A percentile compares a stretch with the other conserved stretches of the same genome.
Conservation (phyloP, 2,797 vertebrate genomes). For the Myoxocephalus aenaeus region DNA sequence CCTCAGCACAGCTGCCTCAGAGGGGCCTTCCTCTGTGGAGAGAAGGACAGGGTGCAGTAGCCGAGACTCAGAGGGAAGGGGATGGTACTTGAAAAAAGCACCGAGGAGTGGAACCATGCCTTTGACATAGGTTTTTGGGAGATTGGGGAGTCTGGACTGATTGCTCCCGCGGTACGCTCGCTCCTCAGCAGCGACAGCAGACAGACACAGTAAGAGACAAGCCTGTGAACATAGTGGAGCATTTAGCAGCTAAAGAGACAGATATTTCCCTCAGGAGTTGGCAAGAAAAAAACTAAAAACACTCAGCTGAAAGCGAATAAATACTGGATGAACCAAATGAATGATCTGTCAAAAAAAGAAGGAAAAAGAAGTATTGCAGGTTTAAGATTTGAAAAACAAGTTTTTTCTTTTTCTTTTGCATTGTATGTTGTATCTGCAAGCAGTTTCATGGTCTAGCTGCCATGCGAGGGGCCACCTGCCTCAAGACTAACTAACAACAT, state of each 20-base stretch:
- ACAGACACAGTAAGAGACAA: not conserved
- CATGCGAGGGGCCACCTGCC: not conserved
- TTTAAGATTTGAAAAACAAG: not conserved
- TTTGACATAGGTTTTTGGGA: not conserved
- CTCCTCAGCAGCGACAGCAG: not conserved
- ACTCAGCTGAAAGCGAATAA: not conserved
- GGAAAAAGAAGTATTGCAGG: not conserved
- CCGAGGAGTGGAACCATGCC: not conserved
- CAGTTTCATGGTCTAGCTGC: not conserved
- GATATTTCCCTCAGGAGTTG: slow-evolving; percentile 1
- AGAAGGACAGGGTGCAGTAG: slow-evolving; percentile 24
- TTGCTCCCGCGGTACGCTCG: not conserved
- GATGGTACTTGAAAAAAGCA: slow-evolving; percentile 28
- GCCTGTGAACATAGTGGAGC: slow-evolving; percentile 2
- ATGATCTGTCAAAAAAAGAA: not conserved
- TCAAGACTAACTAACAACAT: not conserved
- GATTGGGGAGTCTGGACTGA: not conserved
- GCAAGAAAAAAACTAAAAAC: not conserved
- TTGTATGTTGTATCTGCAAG: not conserved
- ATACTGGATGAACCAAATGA: slow-evolving; percentile 2
- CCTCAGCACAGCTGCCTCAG: slow-evolving; percentile 66
- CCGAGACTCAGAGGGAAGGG: slow-evolving; percentile 18
- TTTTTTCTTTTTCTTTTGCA: not conserved
- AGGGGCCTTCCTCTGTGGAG: slow-evolving; percentile 39
- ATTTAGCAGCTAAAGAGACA: slow-evolving; percentile 10